Base-by-base conservation (phyloP, 2,888 invertebrate species). In the Chrysodeixis includens region DNA sequence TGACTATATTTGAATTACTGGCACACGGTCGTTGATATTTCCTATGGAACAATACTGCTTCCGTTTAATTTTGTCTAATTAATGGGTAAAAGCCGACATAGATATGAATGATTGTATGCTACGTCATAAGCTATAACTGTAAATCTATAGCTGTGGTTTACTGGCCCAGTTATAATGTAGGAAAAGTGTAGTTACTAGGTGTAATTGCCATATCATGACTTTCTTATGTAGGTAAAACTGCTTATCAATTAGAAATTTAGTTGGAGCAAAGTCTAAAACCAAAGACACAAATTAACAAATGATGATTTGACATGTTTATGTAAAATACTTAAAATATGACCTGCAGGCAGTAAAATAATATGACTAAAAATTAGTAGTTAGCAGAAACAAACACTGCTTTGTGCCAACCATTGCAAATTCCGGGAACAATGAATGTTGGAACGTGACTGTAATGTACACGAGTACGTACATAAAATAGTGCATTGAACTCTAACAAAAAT, bases 41-140 rank as follows among this genome's bases (percentile, higher is more conserved):
- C 40, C 40, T n/a, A 40, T 40, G n/a, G 40, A 40, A 40, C n/a
- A 40, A 40, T 40, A 40, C 40, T 40, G 40, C 40, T 40, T 40
- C 40, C 40, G 40, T n/a, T n/a, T 40, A 35, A 35, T 12, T 12
- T n/a, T 40, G 14, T 40, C 40, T 40, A n/a, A 40, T 40, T 40
- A n/a, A 40, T n/a, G 5, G 1, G 40, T 40, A 5, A 0, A 40
- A 40, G 4, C n/a, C 40, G 5, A 40, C 40, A 40, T 14, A 7
- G 14, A 14, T 40, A n/a, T 40, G 5, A n/a, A n/a, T n/a, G n/a
- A n/a, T n/a, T n/a, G n/a, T n/a, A n/a, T n/a, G n/a, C n/a, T n/a
- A n/a, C n/a, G n/a, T n/a, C n/a, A n/a, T n/a, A n/a, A n/a, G n/a
- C n/a, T 40, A 6, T n/a, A n/a, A 35, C 35, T 12, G 2, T 35